These are phyloP conservation scores for Cheracebus regulus DNA, from an alignment of 2,797 vertebrate species.

Conservation along the genomic window DNA sequence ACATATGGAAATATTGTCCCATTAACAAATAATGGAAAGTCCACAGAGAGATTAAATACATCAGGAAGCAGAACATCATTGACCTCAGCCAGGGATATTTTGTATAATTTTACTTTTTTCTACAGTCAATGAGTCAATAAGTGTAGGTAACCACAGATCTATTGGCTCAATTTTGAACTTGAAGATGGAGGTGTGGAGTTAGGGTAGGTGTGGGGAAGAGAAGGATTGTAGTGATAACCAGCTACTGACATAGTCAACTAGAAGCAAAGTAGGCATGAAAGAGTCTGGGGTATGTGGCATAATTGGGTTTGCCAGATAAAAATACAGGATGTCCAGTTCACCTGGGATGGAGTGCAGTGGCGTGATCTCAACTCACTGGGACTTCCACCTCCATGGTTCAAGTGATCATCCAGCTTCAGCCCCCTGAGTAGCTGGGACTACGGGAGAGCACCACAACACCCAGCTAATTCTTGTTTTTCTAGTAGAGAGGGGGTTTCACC, in stretches of 20 bases:
- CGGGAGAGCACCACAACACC: accelerated
- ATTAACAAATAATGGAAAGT: not conserved
- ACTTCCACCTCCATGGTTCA: not conserved
- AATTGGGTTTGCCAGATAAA: not conserved
- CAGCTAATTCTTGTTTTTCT: not conserved
- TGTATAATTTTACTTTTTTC: not conserved
- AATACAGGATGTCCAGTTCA: not conserved
- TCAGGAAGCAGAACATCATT: not conserved
- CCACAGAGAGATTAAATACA: not conserved
- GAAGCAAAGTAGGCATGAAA: not conserved
- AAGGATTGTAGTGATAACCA: not conserved
- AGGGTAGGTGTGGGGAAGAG: not conserved
- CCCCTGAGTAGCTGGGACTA: not conserved
- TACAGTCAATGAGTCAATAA: not conserved
- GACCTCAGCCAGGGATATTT: not conserved
- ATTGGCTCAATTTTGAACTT: not conserved
- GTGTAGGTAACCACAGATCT: not conserved
- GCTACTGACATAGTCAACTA: not conserved
- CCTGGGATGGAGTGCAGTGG: not conserved
- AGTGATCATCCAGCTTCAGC: not conserved
- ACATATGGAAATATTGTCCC: not conserved
- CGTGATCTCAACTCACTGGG: not conserved
- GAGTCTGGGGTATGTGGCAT: not conserved
- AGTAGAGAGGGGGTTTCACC: not conserved
- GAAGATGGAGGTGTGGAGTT: not conserved